A percentile compares a stretch with the other conserved stretches of the same genome.
These are phyloP conservation scores for Drosophila pachea DNA, from an alignment of 1,140 invertebrate species.

Conservation along the genomic window DNA sequence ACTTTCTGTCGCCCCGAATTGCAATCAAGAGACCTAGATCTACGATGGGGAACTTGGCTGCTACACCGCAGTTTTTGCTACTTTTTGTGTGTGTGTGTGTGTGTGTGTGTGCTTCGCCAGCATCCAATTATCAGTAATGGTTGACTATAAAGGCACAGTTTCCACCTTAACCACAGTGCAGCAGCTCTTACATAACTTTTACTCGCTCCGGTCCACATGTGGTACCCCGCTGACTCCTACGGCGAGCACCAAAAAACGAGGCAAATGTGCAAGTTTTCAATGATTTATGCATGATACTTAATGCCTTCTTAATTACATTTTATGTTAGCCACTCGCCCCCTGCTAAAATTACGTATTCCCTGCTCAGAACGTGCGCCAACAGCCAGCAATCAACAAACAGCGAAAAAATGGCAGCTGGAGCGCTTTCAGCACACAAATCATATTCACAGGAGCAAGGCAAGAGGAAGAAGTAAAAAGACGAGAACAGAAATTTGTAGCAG, in stretches of 20 bases:
- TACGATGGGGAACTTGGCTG: constrained; percentile 44
- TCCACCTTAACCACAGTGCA: constrained; percentile 6
- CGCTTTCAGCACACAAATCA: constrained; percentile 57
- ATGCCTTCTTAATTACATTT: constrained; percentile 75
- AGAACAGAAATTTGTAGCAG: constrained; percentile 28
- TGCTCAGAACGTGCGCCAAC: constrained; percentile 49
- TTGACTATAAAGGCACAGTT: constrained; percentile 7
- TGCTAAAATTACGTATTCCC: constrained; percentile 49
- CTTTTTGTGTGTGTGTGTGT: too few relatives aligned
- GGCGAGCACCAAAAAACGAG: neutral
- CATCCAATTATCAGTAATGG: constrained; percentile 38
- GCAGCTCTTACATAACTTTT: neutral
- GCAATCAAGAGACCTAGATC: constrained; percentile 70
- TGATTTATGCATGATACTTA: constrained; percentile 74
- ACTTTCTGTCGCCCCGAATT: constrained; percentile 59
- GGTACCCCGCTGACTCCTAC: neutral
- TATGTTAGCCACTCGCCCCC: constrained; percentile 41
- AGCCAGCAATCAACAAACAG: constrained; percentile 8
- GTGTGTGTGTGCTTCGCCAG: neutral
- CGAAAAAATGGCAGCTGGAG: constrained; percentile 10
- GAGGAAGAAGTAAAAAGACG: constrained; percentile 24
- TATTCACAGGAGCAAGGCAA: constrained; percentile 30
- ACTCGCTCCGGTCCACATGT: neutral
- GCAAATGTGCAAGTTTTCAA: constrained; percentile 51
- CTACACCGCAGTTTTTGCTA: neutral